Evolutionary conservation across 2,113 vertebrate species (phyloP), one percentile per base, ranked within the genome.

Genomic region (Misgurnus anguillicaudatus): DNA sequence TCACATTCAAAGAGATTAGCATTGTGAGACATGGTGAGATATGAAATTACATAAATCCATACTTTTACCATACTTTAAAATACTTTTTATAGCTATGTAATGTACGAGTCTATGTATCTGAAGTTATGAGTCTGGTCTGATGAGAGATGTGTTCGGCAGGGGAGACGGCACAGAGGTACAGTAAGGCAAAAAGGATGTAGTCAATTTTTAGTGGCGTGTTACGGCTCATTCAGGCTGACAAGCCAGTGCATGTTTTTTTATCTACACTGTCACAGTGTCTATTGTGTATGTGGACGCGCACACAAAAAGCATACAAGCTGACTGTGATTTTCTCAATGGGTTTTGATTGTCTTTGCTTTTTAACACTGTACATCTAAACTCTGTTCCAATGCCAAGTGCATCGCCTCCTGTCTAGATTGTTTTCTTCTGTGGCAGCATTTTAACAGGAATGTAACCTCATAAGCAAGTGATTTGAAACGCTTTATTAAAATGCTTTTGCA

Each of bases 261-360:
- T 57, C 31, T 75, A 16, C 45, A 63, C 57, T 63, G 24, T 77
- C 51, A 39, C 58, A 55, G 16, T 58, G 47, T 73, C 41, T 75
- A 16, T 17, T 58, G 4, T 61, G 47, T 39, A 65, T 2, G 14
- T 57, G 62, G 31, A 63, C 19, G 1, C 24, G 1, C 83, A 73
- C 72, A 87, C 84, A 85, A 83, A 72, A 83, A 68, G 48, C 82
- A 68, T 64, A 82, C 81, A 70, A 82, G 60, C 83, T 80, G 74
- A 77, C 75, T 87, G 0, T 9, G 6, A 75, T 11, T 51, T 47
- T 78, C 79, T 87, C 86, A 53, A 41, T 69, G 53, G 53, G 13
- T 60, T 65, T 60, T 3, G 39, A 67, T 78, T 48, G 62, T 65
- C 61, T 78, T 47, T 72, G n/a, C 24, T 77, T 70, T 77, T 16